Evolutionary conservation across 2,888 invertebrate genomes (phyloP).

Genomic region (Koerneria pararmatus): DNA sequence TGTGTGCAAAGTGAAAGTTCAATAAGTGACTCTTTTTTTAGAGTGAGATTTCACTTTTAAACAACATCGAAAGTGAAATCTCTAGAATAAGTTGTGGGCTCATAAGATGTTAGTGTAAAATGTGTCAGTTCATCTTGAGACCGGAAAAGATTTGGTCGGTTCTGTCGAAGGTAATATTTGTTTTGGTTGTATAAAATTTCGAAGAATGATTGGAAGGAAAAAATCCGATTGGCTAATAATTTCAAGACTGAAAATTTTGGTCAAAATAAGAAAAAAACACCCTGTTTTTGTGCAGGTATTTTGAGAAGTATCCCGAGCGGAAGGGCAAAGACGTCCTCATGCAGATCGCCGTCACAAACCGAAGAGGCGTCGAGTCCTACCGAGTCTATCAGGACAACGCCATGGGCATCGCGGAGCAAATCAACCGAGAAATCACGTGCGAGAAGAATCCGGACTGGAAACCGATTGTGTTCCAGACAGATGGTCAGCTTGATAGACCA

Average conservation of each 20-base stretch:
- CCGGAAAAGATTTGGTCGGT: too few species aligned
- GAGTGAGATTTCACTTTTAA: too few species aligned
- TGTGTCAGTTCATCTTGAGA: too few species aligned
- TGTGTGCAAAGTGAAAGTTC: too few species aligned
- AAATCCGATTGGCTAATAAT: neutral
- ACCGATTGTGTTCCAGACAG: constrained; percentile 47
- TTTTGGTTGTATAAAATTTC: too few species aligned
- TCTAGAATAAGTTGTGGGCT: too few species aligned
- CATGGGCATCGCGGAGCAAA: constrained; percentile 36
- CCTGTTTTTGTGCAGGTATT: constrained; percentile 28
- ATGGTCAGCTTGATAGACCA: constrained; percentile 35
- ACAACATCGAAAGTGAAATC: too few species aligned
- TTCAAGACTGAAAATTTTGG: neutral
- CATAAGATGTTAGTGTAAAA: too few species aligned
- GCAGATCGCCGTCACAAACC: constrained; percentile 50
- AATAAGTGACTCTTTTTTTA: too few species aligned
- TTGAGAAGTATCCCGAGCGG: constrained; percentile 42
- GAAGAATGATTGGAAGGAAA: too few species aligned
- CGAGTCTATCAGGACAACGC: constrained; percentile 43
- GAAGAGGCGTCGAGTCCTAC: constrained; percentile 31
- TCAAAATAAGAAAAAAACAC: neutral
- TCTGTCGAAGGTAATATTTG: too few species aligned
- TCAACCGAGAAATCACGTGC: constrained; percentile 34
- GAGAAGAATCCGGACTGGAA: constrained; percentile 44
- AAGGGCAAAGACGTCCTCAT: constrained; percentile 42